A percentile compares a stretch with the other conserved stretches of the same genome.
Conservation (phyloP, 1,140 invertebrate genomes). For the Panulirus ornatus region DNA sequence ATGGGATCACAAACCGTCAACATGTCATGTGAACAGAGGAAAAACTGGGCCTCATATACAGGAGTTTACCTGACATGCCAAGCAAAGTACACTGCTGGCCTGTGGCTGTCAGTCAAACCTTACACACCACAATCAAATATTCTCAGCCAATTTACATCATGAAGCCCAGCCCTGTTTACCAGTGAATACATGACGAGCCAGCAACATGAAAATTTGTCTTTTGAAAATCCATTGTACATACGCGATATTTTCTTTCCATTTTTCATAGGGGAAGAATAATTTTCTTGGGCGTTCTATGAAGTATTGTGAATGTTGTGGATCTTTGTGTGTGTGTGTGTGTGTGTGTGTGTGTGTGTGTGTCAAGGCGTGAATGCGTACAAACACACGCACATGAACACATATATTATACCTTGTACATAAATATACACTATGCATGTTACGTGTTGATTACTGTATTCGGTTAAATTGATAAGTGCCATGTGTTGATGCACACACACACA, state of each 20-base stretch:
- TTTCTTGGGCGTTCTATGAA: neutral
- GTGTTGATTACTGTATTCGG: no score
- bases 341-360: slow-evolving; percentile 3
- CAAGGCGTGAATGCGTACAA: no score
- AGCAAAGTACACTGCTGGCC: no score
- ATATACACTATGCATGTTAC: no score
- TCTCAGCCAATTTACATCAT: neutral
- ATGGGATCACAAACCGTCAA: no score
- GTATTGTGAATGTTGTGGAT: neutral
- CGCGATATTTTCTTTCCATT: neutral
- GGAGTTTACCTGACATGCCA: no score
- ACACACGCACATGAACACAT: no score
- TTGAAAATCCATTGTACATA: neutral
- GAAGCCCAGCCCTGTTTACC: neutral
- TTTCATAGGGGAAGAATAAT: neutral
- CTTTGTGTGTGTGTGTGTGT: neutral
- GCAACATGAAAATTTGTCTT: neutral
- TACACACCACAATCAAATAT: neutral
- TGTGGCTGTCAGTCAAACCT: neutral
- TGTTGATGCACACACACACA: no score
- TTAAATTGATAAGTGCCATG: no score
- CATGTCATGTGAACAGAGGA: no score
- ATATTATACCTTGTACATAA: no score
- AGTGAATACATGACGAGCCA: neutral
- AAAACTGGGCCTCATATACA: no score